Conservation (phyloP, 2,797 vertebrate species). For the Serranus cabrilla region DNA sequence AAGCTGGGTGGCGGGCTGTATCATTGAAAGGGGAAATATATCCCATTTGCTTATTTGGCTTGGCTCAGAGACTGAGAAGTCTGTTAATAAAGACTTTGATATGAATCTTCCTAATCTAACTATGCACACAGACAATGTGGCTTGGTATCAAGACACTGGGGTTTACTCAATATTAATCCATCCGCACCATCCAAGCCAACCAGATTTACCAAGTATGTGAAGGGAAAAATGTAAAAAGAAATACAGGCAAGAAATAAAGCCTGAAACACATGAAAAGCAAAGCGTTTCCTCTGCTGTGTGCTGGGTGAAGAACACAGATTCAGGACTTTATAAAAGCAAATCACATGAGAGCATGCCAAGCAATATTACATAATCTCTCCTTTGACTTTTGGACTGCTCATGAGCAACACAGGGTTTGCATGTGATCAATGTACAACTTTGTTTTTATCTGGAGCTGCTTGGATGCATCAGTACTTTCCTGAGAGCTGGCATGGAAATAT, state of each 20-base stretch:
- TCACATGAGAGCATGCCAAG: constrained; percentile 30
- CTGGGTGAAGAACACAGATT: constrained; percentile 17
- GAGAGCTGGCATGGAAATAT: neutral
- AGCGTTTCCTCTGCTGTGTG: neutral
- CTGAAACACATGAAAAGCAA: neutral
- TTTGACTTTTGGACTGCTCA: constrained; percentile 42
- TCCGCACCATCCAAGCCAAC: constrained; percentile 11
- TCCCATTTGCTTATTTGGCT: constrained; percentile 78
- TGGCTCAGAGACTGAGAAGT: constrained; percentile 65
- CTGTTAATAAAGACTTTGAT: constrained; percentile 70
- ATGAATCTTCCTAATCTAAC: constrained; percentile 57
- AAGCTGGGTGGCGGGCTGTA: constrained; percentile 54
- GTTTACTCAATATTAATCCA: constrained; percentile 22
- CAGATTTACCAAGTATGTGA: constrained; percentile 9
- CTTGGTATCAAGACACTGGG: constrained; percentile 6
- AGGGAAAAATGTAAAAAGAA: constrained; percentile 6
- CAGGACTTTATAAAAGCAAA: constrained; percentile 21
- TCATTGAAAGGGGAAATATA: constrained; percentile 71
- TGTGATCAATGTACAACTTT: constrained; percentile 32
- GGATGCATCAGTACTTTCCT: constrained; percentile 2
- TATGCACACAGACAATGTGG: constrained; percentile 25
- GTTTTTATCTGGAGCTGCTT: neutral
- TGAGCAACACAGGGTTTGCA: constrained; percentile 35
- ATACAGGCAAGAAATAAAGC: neutral
- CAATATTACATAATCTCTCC: constrained; percentile 40